phyloP scores from a whole-genome alignment of 2,113 vertebrate species.

The Labrus mixtus region DNA sequence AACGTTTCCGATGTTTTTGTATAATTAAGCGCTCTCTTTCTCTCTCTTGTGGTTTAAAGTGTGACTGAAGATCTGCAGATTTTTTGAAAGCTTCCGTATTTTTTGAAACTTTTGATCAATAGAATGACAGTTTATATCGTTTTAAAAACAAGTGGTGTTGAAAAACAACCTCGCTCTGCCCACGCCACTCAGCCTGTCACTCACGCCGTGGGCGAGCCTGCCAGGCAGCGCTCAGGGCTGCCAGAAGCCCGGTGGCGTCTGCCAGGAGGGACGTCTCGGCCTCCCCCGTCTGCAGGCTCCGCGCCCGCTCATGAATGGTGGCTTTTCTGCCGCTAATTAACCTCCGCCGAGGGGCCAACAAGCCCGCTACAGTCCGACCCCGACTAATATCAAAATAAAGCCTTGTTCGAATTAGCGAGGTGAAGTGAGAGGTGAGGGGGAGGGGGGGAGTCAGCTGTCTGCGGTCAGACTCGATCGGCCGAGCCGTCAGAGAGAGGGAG shows the following conservation, averaged over 20 bases:
- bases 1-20: no score
- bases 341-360: conserved; percentile 91
- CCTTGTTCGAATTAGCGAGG: conserved; percentile 94
- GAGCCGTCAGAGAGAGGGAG: not conserved
- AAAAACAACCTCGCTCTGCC: not conserved
- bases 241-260: not conserved
- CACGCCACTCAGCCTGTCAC: conserved; percentile 28
- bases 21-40: no score
- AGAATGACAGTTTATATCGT: no score
- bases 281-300: conserved; percentile 31
- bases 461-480: conserved; percentile 1
- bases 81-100: no score
- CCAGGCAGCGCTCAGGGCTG: conserved; percentile 18
- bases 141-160: no score
- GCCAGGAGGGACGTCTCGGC: conserved; percentile 18
- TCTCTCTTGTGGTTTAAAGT: no score
- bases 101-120: no score
- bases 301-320: conserved; percentile 88
- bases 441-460: conserved; percentile 34
- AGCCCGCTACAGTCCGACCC: conserved; percentile 91
- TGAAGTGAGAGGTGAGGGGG: conserved; percentile 65
- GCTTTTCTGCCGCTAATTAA: conserved; percentile 93
- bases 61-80: no score
- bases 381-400: conserved; percentile 93
- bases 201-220: conserved; percentile 7